Conservation (phyloP, 1,140 invertebrate species). For the Semibalanus balanoides region DNA sequence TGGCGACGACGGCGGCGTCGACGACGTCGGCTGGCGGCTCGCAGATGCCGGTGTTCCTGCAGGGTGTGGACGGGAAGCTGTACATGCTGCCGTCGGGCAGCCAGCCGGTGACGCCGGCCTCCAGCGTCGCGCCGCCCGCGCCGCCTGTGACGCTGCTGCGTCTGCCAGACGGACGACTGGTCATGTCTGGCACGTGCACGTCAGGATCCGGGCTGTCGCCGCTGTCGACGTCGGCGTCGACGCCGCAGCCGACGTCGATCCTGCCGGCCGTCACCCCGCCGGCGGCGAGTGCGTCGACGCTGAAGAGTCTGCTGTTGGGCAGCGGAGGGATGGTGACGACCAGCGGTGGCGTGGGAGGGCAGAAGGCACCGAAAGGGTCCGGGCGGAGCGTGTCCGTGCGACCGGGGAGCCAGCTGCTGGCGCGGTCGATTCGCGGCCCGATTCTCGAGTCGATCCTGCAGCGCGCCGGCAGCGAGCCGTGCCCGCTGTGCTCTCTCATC, state of each 20-base stretch:
- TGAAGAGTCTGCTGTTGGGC: background rate
- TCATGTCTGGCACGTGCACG: background rate
- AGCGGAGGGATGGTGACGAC: background rate
- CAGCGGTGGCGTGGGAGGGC: background rate
- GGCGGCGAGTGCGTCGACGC: background rate
- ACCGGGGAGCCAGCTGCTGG: background rate
- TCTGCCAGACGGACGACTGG: background rate
- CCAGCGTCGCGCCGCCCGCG: background rate
- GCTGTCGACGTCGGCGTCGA: too few species aligned
- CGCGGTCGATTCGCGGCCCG: background rate
- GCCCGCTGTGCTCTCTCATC: background rate
- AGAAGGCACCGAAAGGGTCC: background rate
- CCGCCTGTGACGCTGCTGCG: background rate
- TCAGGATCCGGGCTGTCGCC: background rate
- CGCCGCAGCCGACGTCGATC: too few species aligned
- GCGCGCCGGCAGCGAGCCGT: background rate
- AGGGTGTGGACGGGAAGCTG: background rate
- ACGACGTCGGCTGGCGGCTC: background rate
- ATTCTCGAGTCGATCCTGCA: slow-evolving; percentile 1
- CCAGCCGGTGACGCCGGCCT: background rate
- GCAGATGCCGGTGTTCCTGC: background rate
- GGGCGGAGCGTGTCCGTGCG: background rate
- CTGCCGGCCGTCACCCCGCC: background rate
- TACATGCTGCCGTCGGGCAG: background rate
- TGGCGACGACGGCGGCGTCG: background rate